phyloP scores from a whole-genome alignment of 2,113 vertebrate species.

The Heloderma charlesbogerti region DNA sequence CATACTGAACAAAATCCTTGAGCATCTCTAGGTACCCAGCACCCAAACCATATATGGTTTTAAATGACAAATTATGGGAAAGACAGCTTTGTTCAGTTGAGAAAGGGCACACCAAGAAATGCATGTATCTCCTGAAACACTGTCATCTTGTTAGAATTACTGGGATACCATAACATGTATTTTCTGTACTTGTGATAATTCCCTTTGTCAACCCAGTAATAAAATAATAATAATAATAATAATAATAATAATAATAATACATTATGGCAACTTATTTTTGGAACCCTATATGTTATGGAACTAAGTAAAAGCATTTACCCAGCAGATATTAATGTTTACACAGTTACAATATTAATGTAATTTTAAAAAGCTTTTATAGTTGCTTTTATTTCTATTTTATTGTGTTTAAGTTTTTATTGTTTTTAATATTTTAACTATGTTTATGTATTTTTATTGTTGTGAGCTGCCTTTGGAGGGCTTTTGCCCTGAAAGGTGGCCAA shows the following conservation, averaged over 20 bases:
- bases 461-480: too few species aligned
- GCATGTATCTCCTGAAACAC: background rate
- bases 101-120: background rate
- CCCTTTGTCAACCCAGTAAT: background rate
- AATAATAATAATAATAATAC: background rate
- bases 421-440: too few species aligned
- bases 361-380: too few species aligned
- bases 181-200: background rate
- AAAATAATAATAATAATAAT: background rate
- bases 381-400: too few species aligned
- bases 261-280: background rate
- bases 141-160: background rate
- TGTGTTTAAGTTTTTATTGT: too few species aligned
- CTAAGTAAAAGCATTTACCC: background rate
- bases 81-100: background rate
- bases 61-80: background rate
- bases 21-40: background rate
- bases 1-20: background rate
- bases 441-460: too few species aligned
- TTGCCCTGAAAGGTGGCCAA: too few species aligned
- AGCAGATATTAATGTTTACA: background rate
- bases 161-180: background rate
- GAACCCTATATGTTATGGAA: background rate
- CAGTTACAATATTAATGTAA: background rate
- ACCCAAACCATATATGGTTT: background rate